Base-by-base conservation (phyloP, 2,113 vertebrate genomes). In the Phalacrocorax carbo region DNA sequence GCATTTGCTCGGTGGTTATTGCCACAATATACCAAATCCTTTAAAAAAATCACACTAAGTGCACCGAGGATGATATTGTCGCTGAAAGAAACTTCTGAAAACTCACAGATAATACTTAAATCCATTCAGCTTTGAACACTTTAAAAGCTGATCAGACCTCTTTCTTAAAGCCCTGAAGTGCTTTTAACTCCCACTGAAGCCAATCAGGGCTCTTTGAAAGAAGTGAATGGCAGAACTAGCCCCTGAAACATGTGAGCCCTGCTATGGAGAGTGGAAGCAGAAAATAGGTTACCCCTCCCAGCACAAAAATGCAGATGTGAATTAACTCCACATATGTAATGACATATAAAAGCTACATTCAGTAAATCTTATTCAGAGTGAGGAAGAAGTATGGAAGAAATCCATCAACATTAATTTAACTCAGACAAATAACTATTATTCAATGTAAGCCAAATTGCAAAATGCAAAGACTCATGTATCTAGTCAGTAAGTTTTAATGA, bases 211-310 rank as follows among this genome's bases (percentile, higher is more conserved):
- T 96, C 94, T 96, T 96, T 97, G 96, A 97, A 96, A 91, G 91
- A 79, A 73, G 46, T 94, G 93, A 96, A 97, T 96, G 95, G 94
- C 97, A 97, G 97, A 94, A 90, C 93, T 97, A 95, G 93, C 94
- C 94, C 94, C 90, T 96, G 93, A 90, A 96, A 97, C 71, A 90
- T 88, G 84, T 88, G 93, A 97, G 96, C 82, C 82, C 68, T 86
- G 89, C 51, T 83, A 90, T 0, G 0, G 64, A 96, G 93, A 88
- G 75, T 82, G 79, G 86, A 95, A 95, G 75, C 71, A 83, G 82
- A 95, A 97, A 97, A 97, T 96, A 97, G 97, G 94, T 97, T 97
- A 96, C 89, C 94, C 93, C 95, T 95, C 96, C 96, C 96, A 93
- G 90, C 88, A 81, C 64, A 93, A 96, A 97, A 96, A 96, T 96